phyloP scores from a whole-genome alignment of 2,888 invertebrate genomes.

The Tuberolachnus salignus region DNA sequence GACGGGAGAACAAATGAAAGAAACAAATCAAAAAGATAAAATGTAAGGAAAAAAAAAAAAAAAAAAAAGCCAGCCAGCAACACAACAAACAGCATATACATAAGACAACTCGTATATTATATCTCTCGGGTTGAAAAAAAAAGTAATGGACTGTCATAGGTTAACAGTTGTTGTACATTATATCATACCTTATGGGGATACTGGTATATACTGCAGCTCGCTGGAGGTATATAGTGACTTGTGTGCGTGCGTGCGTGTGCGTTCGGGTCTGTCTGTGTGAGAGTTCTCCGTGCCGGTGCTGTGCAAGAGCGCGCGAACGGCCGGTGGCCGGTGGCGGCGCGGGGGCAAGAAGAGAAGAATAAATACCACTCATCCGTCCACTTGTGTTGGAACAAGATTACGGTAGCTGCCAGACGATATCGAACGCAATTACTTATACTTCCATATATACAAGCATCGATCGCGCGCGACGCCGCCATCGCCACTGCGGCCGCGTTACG shows the following conservation, averaged over 20 bases:
- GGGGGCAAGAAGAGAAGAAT: constrained; percentile 19
- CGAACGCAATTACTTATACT: constrained; percentile 49
- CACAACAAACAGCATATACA: constrained; percentile 21
- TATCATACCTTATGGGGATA: constrained; percentile 55
- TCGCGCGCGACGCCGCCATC: background rate
- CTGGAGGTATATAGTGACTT: too few relatives aligned
- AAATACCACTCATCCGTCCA: constrained; percentile 43
- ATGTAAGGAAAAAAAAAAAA: background rate
- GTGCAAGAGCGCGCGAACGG: background rate
- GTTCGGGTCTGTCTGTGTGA: background rate
- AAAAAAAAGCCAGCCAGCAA: constrained; percentile 30
- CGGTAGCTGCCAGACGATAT: constrained; percentile 53
- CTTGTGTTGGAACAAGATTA: constrained; percentile 50
- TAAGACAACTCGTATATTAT: constrained; percentile 8
- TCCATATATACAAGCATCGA: background rate
- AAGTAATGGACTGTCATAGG: constrained; percentile 55
- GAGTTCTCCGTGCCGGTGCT: background rate
- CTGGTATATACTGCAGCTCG: background rate
- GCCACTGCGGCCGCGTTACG: background rate
- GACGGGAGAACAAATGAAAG: constrained; percentile 34
- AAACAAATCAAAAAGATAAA: constrained; percentile 50
- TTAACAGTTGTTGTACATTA: constrained; percentile 56
- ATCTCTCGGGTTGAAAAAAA: constrained; percentile 25
- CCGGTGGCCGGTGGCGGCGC: background rate
- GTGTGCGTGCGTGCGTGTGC: background rate